phyloP scores from a whole-genome alignment of 1,140 invertebrate species.

The Zaprionus ornatus region DNA sequence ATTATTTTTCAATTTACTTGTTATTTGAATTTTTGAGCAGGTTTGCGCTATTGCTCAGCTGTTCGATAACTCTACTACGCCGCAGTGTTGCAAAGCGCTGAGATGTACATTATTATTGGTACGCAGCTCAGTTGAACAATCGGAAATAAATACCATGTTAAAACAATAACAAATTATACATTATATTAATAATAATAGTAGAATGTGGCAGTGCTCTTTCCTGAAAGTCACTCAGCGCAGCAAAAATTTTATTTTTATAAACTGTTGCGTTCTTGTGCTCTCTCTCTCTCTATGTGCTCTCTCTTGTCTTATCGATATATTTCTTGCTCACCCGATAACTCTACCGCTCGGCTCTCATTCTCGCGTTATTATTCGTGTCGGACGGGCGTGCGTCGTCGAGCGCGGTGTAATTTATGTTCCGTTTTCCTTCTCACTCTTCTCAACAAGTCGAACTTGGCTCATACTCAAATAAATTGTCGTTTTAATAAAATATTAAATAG shows the following conservation, averaged over 20 bases:
- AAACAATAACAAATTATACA: background rate
- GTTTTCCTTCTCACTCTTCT: constrained; percentile 27
- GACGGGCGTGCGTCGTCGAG: constrained; percentile 30
- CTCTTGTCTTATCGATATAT: constrained; percentile 5
- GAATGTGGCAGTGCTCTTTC: background rate
- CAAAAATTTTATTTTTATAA: background rate
- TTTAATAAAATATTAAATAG: constrained; percentile 36
- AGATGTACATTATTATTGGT: background rate
- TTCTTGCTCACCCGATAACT: background rate
- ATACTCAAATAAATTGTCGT: constrained; percentile 14
- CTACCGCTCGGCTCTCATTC: constrained; percentile 13
- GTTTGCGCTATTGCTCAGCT: constrained; percentile 22
- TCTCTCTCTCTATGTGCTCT: constrained; percentile 3
- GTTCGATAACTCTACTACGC: background rate
- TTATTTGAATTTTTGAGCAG: background rate
- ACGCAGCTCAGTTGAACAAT: background rate
- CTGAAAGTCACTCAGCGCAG: background rate
- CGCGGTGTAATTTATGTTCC: constrained; percentile 25
- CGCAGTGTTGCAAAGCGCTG: constrained; percentile 27
- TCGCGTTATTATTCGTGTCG: constrained; percentile 31
- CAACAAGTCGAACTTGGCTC: constrained; percentile 31
- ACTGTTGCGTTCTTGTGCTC: background rate
- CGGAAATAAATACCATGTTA: background rate
- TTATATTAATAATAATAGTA: background rate
- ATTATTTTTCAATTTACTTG: background rate